A percentile compares a stretch with the other conserved stretches of the same genome.
phyloP scores from a whole-genome alignment of 1,140 invertebrate genomes.

The Cotesia typhae region DNA sequence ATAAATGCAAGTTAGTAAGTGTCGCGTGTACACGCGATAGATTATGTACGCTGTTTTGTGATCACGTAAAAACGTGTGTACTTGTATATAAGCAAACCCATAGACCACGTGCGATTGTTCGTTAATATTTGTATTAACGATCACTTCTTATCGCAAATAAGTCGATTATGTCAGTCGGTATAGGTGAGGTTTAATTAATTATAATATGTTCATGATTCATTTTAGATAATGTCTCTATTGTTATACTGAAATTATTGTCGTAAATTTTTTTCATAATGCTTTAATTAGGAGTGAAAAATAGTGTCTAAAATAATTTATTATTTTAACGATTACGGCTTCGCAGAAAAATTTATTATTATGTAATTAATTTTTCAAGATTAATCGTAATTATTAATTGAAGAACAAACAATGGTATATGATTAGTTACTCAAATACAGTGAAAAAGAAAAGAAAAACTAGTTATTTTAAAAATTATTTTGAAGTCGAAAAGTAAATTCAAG shows the following conservation, averaged over 20 bases:
- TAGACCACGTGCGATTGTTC: conserved; percentile 19
- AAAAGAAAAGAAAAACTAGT: too few relatives aligned
- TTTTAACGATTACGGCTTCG: too few relatives aligned
- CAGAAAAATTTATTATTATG: too few relatives aligned
- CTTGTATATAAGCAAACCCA: not conserved
- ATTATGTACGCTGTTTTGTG: conserved; percentile 11
- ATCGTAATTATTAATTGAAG: too few relatives aligned
- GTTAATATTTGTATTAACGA: conserved; percentile 5
- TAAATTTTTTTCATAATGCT: too few relatives aligned
- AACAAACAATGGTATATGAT: too few relatives aligned
- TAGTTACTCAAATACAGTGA: too few relatives aligned
- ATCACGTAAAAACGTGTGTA: conserved; percentile 19
- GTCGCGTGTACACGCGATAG: conserved; percentile 39
- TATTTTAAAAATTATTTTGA: too few relatives aligned
- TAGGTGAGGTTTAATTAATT: conserved; percentile 20
- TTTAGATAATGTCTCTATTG: conserved; percentile 6
- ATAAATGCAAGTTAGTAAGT: conserved; percentile 19
- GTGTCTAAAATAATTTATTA: too few relatives aligned
- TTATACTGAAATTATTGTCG: not conserved
- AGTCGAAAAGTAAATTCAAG: too few relatives aligned
- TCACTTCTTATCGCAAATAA: conserved; percentile 3
- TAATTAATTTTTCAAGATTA: too few relatives aligned
- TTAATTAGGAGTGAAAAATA: too few relatives aligned
- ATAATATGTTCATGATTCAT: not conserved
- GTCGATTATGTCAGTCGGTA: conserved; percentile 7